These are phyloP conservation scores for Otus sunia DNA, from an alignment of 2,113 vertebrate species.

Conservation along the genomic window DNA sequence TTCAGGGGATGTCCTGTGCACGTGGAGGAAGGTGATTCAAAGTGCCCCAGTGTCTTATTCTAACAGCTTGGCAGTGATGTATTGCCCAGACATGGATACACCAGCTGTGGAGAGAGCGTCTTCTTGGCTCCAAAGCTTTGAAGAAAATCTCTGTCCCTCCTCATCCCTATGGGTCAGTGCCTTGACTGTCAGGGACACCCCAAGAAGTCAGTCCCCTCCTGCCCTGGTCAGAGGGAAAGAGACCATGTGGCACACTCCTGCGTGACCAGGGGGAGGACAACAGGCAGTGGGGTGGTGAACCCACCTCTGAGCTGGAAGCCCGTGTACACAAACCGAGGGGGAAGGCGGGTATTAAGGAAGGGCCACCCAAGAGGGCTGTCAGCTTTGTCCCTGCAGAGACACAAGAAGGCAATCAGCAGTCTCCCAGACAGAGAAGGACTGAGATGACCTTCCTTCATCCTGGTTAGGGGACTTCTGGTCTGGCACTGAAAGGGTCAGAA, in stretches of 20 bases:
- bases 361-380: background rate
- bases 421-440: background rate
- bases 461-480: background rate
- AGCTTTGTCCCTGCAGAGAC: background rate
- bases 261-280: background rate
- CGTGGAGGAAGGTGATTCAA: background rate
- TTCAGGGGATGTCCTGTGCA: background rate
- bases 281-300: background rate
- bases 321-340: background rate
- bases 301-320: background rate
- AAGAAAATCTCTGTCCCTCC: too few species aligned
- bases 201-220: too few species aligned
- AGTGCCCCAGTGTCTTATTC: background rate
- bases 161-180: too few species aligned
- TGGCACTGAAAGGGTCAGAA: background rate
- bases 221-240: too few species aligned
- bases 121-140: too few species aligned
- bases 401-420: background rate
- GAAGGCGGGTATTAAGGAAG: background rate
- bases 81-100: too few species aligned
- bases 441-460: background rate
- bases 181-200: too few species aligned
- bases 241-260: background rate
- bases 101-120: too few species aligned
- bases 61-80: too few species aligned